phyloP scores from a whole-genome alignment of 1,140 invertebrate species.

The Trichoplusia ni region DNA sequence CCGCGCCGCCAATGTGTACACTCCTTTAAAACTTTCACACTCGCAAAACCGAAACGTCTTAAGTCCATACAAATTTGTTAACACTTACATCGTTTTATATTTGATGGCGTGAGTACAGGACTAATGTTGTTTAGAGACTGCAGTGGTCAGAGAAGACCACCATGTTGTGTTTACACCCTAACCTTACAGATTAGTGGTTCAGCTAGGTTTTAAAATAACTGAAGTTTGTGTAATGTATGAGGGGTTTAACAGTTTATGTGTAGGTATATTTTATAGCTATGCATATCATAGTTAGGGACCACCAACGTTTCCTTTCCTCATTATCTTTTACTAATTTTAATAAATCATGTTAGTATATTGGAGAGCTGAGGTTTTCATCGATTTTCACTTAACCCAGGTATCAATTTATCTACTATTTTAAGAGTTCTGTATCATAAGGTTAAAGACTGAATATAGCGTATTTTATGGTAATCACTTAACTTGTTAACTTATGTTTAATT shows the following conservation, averaged over 20 bases:
- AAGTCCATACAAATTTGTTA: conserved; percentile 1
- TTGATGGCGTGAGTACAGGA: conserved; percentile 5
- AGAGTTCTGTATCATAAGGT: too few species aligned
- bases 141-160: conserved; percentile 57
- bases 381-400: too few species aligned
- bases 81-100: conserved; percentile 37
- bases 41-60: conserved; percentile 42
- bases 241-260: background rate
- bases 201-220: conserved; percentile 55
- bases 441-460: too few species aligned
- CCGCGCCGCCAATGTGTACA: conserved; percentile 49
- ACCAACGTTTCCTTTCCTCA: too few species aligned
- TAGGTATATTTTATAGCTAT: background rate
- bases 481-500: too few species aligned
- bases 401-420: too few species aligned
- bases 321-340: too few species aligned
- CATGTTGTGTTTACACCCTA: conserved; percentile 58
- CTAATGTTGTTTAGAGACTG: conserved; percentile 56
- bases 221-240: conserved; percentile 46
- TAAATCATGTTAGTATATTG: too few species aligned
- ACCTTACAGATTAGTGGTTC: conserved; percentile 46
- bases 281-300: background rate
- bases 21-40: conserved; percentile 45
- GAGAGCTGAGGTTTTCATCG: too few species aligned
- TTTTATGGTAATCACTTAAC: too few species aligned